Evolutionary conservation across 2,113 vertebrate species (phyloP), one percentile per base, ranked within the genome.

Genomic region (Nothoprocta pentlandii): DNA sequence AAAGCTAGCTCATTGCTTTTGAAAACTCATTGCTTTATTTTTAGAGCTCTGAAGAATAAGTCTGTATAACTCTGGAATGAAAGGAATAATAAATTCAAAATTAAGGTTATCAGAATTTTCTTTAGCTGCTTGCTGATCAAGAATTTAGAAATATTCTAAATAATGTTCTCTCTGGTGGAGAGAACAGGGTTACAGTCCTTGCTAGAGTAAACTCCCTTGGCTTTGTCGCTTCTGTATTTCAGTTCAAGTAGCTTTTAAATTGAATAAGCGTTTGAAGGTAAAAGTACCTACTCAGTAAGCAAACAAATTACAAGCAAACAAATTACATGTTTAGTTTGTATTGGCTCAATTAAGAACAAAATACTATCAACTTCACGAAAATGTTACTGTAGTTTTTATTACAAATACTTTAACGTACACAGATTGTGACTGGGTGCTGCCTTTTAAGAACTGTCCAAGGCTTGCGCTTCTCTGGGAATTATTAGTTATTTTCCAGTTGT

Each of bases 191-290:
- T 64, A 28, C 6, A 6, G 3, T 3, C 67, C 63, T 86, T 91
- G 11, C 17, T 8, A 53, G 13, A 41, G 41, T n/a, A 10, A 79
- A 6, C 21, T 92, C 51, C 71, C 19, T 61, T 42, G 51, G 14
- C n/a, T 3, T 1, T 16, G 32, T 5, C 0, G 0, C 15, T 89
- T 62, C 4, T 28, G 3, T 36, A 20, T 0, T 1, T 44, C 32
- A 32, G 15, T 44, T 74, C 30, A 44, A 63, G 16, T 66, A n/a
- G 49, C 44, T 77, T 90, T 6, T 41, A 63, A 66, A 44, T 9
- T 20, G 25, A 53, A 53, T 25, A 62, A 23, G 36, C 28, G 14
- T 36, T 22, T 62, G n/a, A 22, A 34, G 59, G 25, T 54, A 56
- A 56, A 56, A 56, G 54, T 77, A 34, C 4, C 6, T 39, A 34